Conservation (phyloP, 2,888 invertebrate genomes). For the Syrista parreyssii region DNA sequence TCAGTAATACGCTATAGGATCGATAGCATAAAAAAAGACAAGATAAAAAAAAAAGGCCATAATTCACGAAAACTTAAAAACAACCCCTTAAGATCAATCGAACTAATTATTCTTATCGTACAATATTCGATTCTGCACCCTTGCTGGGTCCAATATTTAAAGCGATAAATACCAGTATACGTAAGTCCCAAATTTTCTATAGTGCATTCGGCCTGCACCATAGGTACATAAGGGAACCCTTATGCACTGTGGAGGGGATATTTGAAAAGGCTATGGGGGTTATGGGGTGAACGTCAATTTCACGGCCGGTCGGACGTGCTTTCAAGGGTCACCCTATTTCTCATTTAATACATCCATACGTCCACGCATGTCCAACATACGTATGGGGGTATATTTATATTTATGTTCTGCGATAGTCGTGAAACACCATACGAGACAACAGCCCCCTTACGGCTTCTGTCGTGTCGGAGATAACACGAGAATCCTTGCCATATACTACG, state of each 20-base stretch:
- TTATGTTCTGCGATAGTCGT: slow-evolving; percentile 57
- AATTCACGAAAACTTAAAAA: background rate
- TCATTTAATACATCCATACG: slow-evolving; percentile 16
- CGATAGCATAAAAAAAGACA: background rate
- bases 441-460: background rate
- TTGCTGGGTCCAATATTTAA: background rate
- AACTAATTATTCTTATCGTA: background rate
- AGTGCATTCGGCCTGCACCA: background rate
- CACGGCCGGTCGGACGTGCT: slow-evolving; percentile 56
- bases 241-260: background rate
- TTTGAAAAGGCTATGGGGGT: background rate
- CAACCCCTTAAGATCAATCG: background rate
- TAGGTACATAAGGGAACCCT: background rate
- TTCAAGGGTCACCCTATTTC: slow-evolving; percentile 39
- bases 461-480: background rate
- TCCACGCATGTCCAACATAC: slow-evolving; percentile 26
- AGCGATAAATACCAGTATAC: background rate
- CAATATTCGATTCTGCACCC: too few relatives aligned
- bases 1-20: background rate
- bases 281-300: slow-evolving; percentile 58
- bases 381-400: slow-evolving; percentile 52
- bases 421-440: background rate
- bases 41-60: background rate
- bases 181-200: background rate
- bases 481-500: background rate